These are phyloP conservation scores for Pampusana beccarii DNA, from an alignment of 2,113 vertebrate species.

Conservation along the genomic window DNA sequence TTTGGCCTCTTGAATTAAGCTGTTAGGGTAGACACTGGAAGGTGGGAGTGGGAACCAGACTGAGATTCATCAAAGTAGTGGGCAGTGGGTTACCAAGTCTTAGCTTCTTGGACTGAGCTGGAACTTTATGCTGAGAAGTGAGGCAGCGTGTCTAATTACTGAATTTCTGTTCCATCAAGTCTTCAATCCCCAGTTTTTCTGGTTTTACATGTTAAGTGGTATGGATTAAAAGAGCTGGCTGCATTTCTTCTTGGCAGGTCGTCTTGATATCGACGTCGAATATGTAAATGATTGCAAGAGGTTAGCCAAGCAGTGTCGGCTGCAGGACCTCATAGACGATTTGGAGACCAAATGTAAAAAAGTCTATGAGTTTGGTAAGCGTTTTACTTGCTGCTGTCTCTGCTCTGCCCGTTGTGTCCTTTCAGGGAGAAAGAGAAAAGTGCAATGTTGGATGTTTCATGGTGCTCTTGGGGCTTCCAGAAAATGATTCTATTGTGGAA, in stretches of 20 bases:
- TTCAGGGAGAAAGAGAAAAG: background rate
- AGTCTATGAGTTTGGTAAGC: constrained; percentile 92
- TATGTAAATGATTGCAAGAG: constrained; percentile 90
- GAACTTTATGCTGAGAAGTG: background rate
- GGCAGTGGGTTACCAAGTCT: background rate
- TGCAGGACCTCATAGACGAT: constrained; percentile 87
- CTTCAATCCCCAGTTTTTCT: background rate
- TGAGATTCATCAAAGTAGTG: background rate
- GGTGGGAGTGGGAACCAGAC: background rate
- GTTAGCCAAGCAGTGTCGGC: constrained; percentile 93
- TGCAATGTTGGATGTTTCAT: background rate
- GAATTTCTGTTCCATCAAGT: background rate
- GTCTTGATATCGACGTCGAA: constrained; percentile 89
- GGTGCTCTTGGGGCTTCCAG: background rate
- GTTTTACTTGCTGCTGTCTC: background rate
- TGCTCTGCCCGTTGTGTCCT: background rate
- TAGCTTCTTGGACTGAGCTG: background rate
- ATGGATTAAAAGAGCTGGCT: background rate
- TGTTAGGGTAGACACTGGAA: background rate
- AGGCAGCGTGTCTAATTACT: background rate
- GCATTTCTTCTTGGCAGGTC: constrained; percentile 73
- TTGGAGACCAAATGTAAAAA: constrained; percentile 93
- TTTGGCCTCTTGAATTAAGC: background rate
- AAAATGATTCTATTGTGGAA: background rate
- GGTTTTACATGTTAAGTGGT: background rate